These are phyloP conservation scores for Trachelus iudaicus DNA, from an alignment of 2,888 invertebrate genomes.

Conservation along the genomic window DNA sequence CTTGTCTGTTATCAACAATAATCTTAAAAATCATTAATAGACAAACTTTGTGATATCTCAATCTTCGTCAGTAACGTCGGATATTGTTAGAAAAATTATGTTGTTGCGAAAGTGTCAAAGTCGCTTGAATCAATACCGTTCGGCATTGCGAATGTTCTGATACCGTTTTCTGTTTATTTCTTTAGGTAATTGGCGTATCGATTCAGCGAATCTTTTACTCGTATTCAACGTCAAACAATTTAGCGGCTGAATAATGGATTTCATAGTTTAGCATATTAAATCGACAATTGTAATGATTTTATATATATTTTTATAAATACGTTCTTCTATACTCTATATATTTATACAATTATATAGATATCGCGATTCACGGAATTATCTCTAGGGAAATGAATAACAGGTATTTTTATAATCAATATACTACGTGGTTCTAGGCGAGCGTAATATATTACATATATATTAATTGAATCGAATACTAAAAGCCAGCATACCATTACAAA, in stretches of 20 bases:
- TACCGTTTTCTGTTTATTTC: not conserved
- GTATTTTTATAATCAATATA: slow-evolving; percentile 2
- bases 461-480: not conserved
- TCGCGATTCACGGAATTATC: not conserved
- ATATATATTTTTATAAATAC: slow-evolving; percentile 6
- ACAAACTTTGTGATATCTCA: not conserved
- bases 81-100: not conserved
- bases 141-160: not conserved
- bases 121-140: not conserved
- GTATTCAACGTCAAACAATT: not conserved
- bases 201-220: not conserved
- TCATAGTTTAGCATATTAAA: not conserved
- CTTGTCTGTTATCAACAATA: not conserved
- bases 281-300: slow-evolving; percentile 9
- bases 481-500: not conserved
- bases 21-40: not conserved
- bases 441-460: not conserved
- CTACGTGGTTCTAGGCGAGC: not conserved
- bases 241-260: not conserved
- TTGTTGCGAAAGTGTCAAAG: not conserved
- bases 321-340: not conserved
- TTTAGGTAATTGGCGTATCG: not conserved
- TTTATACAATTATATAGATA: not conserved
- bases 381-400: not conserved
- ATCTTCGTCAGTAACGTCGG: not conserved